Evolutionary conservation across 2,797 vertebrate species (phyloP).

Genomic region (Mormyrops boulengeri): DNA sequence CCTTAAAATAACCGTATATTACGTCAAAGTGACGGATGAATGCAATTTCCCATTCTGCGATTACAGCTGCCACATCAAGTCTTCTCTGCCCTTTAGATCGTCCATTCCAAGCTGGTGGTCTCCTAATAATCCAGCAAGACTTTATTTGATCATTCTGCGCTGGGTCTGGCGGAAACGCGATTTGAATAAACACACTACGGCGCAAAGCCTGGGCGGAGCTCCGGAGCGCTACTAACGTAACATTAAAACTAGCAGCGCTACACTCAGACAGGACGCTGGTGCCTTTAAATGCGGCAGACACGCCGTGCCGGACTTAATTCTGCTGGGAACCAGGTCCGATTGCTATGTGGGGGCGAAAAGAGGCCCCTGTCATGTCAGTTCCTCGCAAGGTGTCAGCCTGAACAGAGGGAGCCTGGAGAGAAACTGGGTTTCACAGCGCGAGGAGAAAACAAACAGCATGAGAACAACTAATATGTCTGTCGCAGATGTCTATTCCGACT

Average conservation of each 20-base stretch:
- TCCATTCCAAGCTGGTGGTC: not conserved
- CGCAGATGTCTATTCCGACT: slow-evolving; percentile 17
- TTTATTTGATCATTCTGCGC: not conserved
- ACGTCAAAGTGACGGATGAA: not conserved
- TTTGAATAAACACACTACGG: slow-evolving; percentile 15
- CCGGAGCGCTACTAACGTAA: slow-evolving; percentile 26
- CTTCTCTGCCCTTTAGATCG: not conserved
- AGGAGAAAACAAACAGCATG: slow-evolving; percentile 21
- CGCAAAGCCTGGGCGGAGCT: slow-evolving; percentile 49
- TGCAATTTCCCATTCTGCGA: not conserved
- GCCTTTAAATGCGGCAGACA: slow-evolving; percentile 32
- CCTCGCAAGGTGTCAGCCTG: slow-evolving; percentile 35
- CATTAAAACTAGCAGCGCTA: slow-evolving; percentile 20
- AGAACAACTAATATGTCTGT: slow-evolving; percentile 27
- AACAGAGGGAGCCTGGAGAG: not conserved
- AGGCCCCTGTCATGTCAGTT: slow-evolving; percentile 26
- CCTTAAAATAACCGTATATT: not conserved
- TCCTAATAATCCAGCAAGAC: not conserved
- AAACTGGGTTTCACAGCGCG: not conserved
- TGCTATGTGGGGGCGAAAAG: slow-evolving; percentile 38
- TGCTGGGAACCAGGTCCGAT: slow-evolving; percentile 55
- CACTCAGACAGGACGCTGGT: slow-evolving; percentile 16
- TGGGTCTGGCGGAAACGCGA: not conserved
- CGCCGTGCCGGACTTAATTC: slow-evolving; percentile 41
- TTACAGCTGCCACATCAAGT: not conserved